phyloP scores from a whole-genome alignment of 2,113 vertebrate species.

The Tyrannus savana region DNA sequence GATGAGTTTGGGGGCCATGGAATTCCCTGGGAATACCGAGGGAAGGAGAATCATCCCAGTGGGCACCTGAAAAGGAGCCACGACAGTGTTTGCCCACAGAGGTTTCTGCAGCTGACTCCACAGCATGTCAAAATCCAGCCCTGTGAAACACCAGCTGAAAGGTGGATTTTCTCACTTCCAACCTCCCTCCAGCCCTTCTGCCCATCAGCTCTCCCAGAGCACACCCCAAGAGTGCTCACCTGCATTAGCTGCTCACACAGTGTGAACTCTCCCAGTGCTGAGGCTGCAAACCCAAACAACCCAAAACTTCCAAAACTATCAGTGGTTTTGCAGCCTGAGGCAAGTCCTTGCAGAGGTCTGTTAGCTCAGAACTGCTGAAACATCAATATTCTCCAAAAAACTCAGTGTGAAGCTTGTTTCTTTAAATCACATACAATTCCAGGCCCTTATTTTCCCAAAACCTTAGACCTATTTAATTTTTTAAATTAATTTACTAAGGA shows the following conservation, averaged over 20 bases:
- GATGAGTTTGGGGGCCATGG: rapidly evolving
- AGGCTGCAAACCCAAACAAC: background rate
- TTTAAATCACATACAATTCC: background rate
- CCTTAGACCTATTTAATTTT: background rate
- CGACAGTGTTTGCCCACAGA: rapidly evolving
- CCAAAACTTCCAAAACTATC: background rate
- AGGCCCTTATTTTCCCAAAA: background rate
- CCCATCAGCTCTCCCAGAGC: background rate
- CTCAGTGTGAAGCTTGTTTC: background rate
- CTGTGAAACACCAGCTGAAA: background rate
- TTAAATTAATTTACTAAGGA: background rate
- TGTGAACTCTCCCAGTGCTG: background rate
- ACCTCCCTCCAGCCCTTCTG: background rate
- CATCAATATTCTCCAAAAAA: background rate
- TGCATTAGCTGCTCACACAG: background rate
- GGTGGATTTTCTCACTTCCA: background rate
- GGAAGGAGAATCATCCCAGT: background rate
- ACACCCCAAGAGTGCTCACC: rapidly evolving
- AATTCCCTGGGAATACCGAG: background rate
- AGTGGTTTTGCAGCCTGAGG: background rate
- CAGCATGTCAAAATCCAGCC: rapidly evolving
- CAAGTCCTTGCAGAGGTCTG: background rate
- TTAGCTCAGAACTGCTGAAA: background rate
- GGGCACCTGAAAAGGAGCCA: background rate
- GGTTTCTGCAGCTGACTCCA: no score